Base-by-base conservation (phyloP, 1,140 invertebrate genomes). In the Meloidogyne chitwoodi region DNA sequence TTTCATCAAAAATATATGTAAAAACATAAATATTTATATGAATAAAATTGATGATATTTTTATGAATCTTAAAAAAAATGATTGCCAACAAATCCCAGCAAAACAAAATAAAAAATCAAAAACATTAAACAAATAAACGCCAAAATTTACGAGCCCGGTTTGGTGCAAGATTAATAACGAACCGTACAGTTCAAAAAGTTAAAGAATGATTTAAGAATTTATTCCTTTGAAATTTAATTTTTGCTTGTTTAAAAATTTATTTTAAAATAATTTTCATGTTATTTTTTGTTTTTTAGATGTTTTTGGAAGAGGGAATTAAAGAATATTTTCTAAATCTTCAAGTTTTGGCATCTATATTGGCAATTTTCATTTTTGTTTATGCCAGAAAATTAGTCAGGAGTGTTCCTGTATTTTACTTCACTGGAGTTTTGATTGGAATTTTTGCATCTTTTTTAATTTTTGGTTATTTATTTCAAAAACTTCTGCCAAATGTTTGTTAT, bases 281-380 rank as follows among this genome's bases (percentile, higher is more conserved):
- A 48, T 48, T 56, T 56, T 11, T 41, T n/a, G n/a, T 41, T 41
- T n/a, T 56, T 6, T 8, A 56, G 48, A 56, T 56, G 48, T n/a
- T 5, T 5, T 56, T 19, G 48, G 48, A 56, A 8, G 19, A 22
- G 6, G 5, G 1, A 56, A 56, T 56, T n/a, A 56, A 56, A 6
- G 19, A 19, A 22, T n/a, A 56, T 22, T n/a, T 56, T 56, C 14
- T 34, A 67, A 31, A 67, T 67, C 6, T 26, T 26, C 65, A 67
- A 31, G 29, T 67, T 6, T 67, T 41, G 5, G 65, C 10, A 24
- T 67, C 65, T 4, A 67, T 67, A n/a, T 67, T 22, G 2, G 5
- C 56, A 29, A 34, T 73, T 31, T 31, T 73, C 41, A 61, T 73
- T 16, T 73, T 73, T 73, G 24, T 73, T 14, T 22, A 64, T n/a